Evolutionary conservation across 2,113 vertebrate genomes (phyloP), one percentile per base, ranked within the genome.

Genomic region (Lamprologus callipterus): DNA sequence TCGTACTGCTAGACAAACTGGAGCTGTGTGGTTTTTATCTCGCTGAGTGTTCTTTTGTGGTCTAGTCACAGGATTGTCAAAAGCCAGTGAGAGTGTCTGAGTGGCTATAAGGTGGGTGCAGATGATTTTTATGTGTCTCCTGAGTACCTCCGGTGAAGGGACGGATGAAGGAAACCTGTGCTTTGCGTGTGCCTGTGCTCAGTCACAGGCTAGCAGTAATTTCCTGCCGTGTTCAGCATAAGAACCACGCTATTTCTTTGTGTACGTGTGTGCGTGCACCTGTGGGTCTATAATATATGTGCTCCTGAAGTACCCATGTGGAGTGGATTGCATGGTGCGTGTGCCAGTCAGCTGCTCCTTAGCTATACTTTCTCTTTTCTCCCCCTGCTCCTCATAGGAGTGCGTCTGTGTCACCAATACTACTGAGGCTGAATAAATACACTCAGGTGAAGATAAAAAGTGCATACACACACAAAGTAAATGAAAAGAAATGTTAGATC

Each of bases 301-400:
- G 68, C 45, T 80, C 57, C 88, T 91, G 60, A 17, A 85, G 81
- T 80, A 17, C 47, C 65, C 6, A 4, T 85, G 82, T 88, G 55
- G 85, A 92, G 88, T 73, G 35, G 91, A 82, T 89, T n/a, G 7
- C 90, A 81, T 21, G 6, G 81, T 42, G 85, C 7, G 31, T 88
- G 65, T 91, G 93, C 80, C 92, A 91, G 92, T 95, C 88, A 92
- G 79, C 81, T 26, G 35, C 89, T 91, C 55, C 86, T 4, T 63
- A 33, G 75, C 33, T 79, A 14, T 51, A 3, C 63, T 80, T 85
- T 53, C 42, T 53, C 21, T 17, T 85, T 45, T 65, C 7, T 47
- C 65, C 14, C 40, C 28, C 33, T 78, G 53, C 26, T 31, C 23
- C 81, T 55, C 84, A 9, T 51, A 23, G 4, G 40, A 91, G 42